phyloP scores from a whole-genome alignment of 2,888 invertebrate genomes.

The Lypha dubia region DNA sequence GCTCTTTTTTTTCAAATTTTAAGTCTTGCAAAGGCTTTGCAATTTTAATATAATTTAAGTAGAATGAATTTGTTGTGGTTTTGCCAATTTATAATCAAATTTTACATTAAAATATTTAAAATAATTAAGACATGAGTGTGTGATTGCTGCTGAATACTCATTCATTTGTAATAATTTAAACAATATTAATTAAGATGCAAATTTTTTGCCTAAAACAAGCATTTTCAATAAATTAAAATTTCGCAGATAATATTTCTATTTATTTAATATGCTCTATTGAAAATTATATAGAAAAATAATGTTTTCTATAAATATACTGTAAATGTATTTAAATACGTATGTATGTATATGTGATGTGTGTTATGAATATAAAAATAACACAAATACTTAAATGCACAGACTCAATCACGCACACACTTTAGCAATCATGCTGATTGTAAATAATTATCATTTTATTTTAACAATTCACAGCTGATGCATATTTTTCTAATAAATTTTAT shows the following conservation, averaged over 20 bases:
- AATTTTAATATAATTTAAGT: no score
- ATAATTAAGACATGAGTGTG: slow-evolving; percentile 35
- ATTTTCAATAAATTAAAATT: background rate
- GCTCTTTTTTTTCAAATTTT: no score
- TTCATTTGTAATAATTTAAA: slow-evolving; percentile 41
- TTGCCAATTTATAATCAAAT: background rate
- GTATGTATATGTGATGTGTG: background rate
- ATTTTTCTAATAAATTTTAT: slow-evolving; percentile 51
- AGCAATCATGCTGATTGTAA: background rate
- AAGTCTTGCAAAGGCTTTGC: no score
- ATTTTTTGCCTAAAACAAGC: background rate
- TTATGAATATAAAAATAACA: slow-evolving; percentile 1
- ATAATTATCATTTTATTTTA: slow-evolving; percentile 41
- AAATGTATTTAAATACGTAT: background rate
- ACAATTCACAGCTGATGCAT: slow-evolving; percentile 38
- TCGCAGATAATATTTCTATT: background rate
- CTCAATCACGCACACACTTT: background rate
- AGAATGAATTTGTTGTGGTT: background rate
- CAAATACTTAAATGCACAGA: background rate
- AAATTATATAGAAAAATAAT: background rate
- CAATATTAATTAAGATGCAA: slow-evolving; percentile 25
- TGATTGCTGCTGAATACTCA: background rate
- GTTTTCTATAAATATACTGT: background rate
- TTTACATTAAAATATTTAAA: background rate
- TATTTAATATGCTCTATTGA: no score